Evolutionary conservation across 2,113 vertebrate genomes (phyloP), one percentile per base, ranked within the genome.

Genomic region (Procavia capensis): DNA sequence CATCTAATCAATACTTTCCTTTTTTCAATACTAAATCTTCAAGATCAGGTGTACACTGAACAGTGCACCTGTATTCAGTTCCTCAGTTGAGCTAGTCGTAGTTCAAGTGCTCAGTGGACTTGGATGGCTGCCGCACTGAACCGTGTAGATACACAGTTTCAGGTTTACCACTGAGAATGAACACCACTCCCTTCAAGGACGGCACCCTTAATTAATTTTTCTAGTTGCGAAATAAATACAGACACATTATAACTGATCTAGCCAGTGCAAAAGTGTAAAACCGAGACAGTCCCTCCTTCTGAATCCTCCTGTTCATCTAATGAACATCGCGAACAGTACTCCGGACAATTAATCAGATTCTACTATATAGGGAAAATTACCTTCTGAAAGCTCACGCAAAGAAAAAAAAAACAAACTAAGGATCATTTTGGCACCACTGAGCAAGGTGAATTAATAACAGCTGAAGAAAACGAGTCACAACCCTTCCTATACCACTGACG

Each of bases 401-500:
- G 95, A 85, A 72, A 74, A 90, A 78, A 31, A 25, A 78, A 96
- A 85, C 72, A 74, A 90, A 78, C 25, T 22, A 43, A 29, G 6
- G 50, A 27, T 68, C 34, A 75, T 78, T 81, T 7, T 66, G 83
- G 34, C 31, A 75, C 27, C 36, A 57, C 14, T 41, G 75, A 34
- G 9, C 13, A 20, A 34, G 75, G 45, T 36, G 50, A 93, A 89
- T 31, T 59, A 93, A 89, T 24, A 80, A 81, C 39, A 85, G 2
- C 13, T 5, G 10, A 54, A 17, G 36, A 83, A 72, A 91, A 36
- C 14, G 24, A 82, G 47, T 54, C 31, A 0, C 1, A 16, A 0
- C 1, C 4, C 25, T 90, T 63, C 78, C 29, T 59, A 34, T 25
- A 34, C 72, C 29, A n/a, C 11, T 50, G 29, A 95, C 84, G 43